Conservation (phyloP, 2,113 vertebrate genomes). For the Calyptomena viridis region DNA sequence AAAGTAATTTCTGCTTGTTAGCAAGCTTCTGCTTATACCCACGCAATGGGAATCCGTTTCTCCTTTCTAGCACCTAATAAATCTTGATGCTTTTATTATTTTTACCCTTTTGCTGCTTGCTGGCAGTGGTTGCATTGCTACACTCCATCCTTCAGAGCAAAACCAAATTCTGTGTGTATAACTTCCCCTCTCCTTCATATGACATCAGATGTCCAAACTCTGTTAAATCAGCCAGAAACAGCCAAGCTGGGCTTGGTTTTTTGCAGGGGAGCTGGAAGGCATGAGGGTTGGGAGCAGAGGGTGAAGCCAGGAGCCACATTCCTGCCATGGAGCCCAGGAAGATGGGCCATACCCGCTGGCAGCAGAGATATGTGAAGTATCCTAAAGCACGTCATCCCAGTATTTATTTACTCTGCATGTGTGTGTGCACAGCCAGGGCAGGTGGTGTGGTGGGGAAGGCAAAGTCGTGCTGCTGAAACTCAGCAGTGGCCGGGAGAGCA, state of each 20-base stretch:
- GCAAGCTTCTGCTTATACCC: background rate
- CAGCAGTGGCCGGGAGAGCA: background rate
- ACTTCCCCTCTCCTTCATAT: background rate
- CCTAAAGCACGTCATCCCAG: background rate
- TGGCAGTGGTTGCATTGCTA: slow-evolving; percentile 1
- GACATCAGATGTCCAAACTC: background rate
- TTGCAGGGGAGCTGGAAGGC: background rate
- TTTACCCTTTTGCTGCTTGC: slow-evolving; percentile 6
- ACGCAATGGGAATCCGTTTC: background rate
- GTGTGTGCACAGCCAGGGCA: background rate
- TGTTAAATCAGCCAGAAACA: background rate
- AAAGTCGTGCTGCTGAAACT: background rate
- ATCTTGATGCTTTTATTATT: slow-evolving; percentile 38
- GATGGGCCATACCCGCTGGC: background rate
- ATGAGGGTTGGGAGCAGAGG: background rate
- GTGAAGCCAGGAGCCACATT: background rate
- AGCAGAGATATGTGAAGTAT: slow-evolving; percentile 9
- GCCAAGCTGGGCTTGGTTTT: background rate
- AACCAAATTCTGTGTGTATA: background rate
- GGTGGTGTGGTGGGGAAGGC: background rate
- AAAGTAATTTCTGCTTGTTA: slow-evolving; percentile 11
- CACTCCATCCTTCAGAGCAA: background rate
- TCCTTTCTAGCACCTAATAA: slow-evolving; percentile 51
- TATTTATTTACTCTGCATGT: slow-evolving; percentile 4
- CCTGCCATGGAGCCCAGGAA: slow-evolving; percentile 10